phyloP scores from a whole-genome alignment of 1,140 invertebrate genomes.

The Drosophila rufa region DNA sequence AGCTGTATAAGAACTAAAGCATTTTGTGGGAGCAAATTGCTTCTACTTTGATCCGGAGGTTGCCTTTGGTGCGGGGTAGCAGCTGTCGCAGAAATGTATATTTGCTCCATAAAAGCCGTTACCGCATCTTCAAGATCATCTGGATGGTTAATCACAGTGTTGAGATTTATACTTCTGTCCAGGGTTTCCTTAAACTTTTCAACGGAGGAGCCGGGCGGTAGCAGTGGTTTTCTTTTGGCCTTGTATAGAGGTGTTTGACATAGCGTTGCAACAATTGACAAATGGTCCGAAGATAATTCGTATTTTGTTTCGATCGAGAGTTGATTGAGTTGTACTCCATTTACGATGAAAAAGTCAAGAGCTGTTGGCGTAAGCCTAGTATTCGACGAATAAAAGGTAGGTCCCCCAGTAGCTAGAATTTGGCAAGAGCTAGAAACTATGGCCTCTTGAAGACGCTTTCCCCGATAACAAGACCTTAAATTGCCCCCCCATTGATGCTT shows the following conservation, averaged over 20 bases:
- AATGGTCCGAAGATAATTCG: constrained; percentile 15
- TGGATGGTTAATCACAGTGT: constrained; percentile 1
- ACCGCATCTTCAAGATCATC: constrained; percentile 1
- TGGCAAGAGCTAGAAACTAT: constrained; percentile 9
- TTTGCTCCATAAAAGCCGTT: background rate
- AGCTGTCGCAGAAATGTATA: constrained; percentile 9
- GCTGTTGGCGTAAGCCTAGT: constrained; percentile 5
- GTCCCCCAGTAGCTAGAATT: constrained; percentile 16
- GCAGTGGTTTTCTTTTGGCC: constrained; percentile 12
- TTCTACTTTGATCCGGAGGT: background rate
- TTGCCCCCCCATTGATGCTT: constrained; percentile 24
- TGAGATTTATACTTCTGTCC: background rate
- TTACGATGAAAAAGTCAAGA: constrained; percentile 9
- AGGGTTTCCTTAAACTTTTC: constrained; percentile 2
- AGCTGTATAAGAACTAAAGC: background rate
- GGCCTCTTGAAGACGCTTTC: constrained; percentile 20
- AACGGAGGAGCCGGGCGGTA: constrained; percentile 4
- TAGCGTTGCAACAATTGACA: constrained; percentile 85
- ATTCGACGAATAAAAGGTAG: constrained; percentile 18
- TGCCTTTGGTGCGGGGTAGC: background rate
- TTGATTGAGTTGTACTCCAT: constrained; percentile 8
- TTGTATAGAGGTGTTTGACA: constrained; percentile 7
- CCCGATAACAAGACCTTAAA: constrained; percentile 10
- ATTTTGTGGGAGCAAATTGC: constrained; percentile 9
- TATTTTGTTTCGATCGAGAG: constrained; percentile 9